Percentiles rank a stretch among this genome's conserved stretches.
Conservation (phyloP, 1,140 invertebrate species). For the Portunus trituberculatus region DNA sequence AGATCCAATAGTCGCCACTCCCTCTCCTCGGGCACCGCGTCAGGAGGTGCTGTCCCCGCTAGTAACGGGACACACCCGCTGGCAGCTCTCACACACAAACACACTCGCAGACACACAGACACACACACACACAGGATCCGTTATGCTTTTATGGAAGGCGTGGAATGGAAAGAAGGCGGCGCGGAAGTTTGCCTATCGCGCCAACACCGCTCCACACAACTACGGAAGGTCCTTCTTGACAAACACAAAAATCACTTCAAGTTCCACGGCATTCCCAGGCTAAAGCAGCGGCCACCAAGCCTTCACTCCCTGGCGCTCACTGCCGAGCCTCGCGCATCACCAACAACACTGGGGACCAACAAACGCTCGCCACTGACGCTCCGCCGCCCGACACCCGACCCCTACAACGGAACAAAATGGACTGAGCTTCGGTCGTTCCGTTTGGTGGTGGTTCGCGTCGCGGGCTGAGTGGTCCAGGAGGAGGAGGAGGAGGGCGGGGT, state of each 20-base stretch:
- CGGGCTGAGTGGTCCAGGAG: not conserved
- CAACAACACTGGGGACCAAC: constrained; percentile 4
- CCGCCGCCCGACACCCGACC: not conserved
- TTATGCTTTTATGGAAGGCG: not conserved
- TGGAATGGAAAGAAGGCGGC: no score
- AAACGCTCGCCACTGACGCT: constrained; percentile 28
- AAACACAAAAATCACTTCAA: not conserved
- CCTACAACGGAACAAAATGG: constrained; percentile 35
- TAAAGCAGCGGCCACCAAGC: not conserved
- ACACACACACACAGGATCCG: not conserved
- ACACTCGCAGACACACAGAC: not conserved
- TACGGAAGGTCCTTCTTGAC: not conserved
- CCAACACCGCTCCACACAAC: not conserved
- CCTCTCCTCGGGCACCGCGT: not conserved
- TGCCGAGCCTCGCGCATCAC: not conserved
- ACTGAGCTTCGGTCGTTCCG: constrained; percentile 53
- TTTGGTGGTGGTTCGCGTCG: constrained; percentile 37
- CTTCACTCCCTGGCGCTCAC: not conserved
- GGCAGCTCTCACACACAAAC: not conserved
- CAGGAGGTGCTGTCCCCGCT: not conserved
- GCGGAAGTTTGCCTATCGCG: not conserved
- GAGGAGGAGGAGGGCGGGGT: not conserved
- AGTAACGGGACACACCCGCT: not conserved
- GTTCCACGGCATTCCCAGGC: not conserved
- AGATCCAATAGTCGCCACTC: not conserved